These are phyloP conservation scores for Protosalanx chinensis DNA, from an alignment of 2,797 vertebrate genomes.

Conservation along the genomic window DNA sequence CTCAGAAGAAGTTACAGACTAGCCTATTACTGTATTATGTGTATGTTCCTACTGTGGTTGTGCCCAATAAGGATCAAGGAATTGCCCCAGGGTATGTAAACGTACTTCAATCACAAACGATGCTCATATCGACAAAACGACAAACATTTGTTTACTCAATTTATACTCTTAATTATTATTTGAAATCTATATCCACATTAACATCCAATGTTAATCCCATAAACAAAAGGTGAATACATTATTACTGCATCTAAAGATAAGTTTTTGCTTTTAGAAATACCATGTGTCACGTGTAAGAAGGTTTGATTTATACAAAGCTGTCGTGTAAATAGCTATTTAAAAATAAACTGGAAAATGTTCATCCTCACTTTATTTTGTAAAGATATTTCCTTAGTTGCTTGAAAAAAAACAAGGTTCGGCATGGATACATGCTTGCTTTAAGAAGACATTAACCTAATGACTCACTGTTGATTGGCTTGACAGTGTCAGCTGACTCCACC, in stretches of 20 bases:
- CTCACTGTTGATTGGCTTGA: not conserved
- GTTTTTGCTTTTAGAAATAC: slow-evolving; percentile 61
- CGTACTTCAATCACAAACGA: not conserved
- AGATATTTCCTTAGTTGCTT: not conserved
- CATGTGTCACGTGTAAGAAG: slow-evolving; percentile 60
- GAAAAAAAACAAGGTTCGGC: not conserved
- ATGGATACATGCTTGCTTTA: not conserved
- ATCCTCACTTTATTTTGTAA: not conserved
- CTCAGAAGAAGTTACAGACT: not conserved
- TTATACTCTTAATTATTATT: not conserved
- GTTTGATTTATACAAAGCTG: slow-evolving; percentile 73
- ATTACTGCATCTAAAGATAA: slow-evolving; percentile 48
- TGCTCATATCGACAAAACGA: not conserved
- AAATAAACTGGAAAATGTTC: slow-evolving; percentile 58
- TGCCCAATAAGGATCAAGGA: not conserved
- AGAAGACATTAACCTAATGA: not conserved
- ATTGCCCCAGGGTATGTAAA: not conserved
- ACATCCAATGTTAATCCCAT: not conserved
- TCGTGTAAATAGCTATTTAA: slow-evolving; percentile 80
- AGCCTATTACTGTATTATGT: not conserved
- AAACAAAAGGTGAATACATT: slow-evolving; percentile 38
- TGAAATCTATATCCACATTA: not conserved
- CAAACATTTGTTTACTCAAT: not conserved
- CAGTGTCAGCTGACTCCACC: slow-evolving; percentile 28
- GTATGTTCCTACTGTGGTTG: not conserved